Evolutionary conservation across 2,888 invertebrate genomes (phyloP), one percentile per base, ranked within the genome.

Genomic region (Pardosa pseudoannulata): DNA sequence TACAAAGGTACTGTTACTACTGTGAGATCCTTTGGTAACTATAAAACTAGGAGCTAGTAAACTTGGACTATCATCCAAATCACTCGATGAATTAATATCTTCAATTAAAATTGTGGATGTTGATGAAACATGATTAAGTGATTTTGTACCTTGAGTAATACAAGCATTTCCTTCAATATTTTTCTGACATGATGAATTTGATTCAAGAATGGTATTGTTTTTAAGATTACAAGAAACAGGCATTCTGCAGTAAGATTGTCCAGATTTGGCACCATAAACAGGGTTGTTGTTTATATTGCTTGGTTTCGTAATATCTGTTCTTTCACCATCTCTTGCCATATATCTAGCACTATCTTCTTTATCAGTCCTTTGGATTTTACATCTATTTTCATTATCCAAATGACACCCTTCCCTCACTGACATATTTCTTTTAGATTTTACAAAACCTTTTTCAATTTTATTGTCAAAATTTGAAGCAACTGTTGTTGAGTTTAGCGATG

Each of bases 21-120:
- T 56, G 23, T 56, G 1, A 1, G 5, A 1, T 6, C 1, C 5
- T 56, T 56, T 56, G 16, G 56, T 5, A 19, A 56, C 23, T 36
- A 7, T 36, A 36, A 36, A 7, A 56, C 62, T 67, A 36, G 65
- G 31, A 0, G 23, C 46, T 2, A 81, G 31, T 5, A 41, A 56
- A 56, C 80, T 81, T 32, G 80, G 80, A 31, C 80, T 81, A 36
- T 56, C 28, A 39, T 81, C 74, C 2, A 68, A 29, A 68, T 81
- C 80, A 74, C 74, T 81, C n/a, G 68, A 39, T 23, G 70, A 70
- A 27, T 31, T n/a, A 11, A 36, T 65, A n/a, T 23, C 39, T 28
- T 56, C 56, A 56, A 56, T 11, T 6, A 56, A 6, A 56, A 23
- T 23, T 23, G 3, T 56, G 2, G 56, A 23, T 23, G 3, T 5